These are phyloP conservation scores for Sinotaia quadrata DNA, from an alignment of 2,888 invertebrate genomes.

Conservation along the genomic window DNA sequence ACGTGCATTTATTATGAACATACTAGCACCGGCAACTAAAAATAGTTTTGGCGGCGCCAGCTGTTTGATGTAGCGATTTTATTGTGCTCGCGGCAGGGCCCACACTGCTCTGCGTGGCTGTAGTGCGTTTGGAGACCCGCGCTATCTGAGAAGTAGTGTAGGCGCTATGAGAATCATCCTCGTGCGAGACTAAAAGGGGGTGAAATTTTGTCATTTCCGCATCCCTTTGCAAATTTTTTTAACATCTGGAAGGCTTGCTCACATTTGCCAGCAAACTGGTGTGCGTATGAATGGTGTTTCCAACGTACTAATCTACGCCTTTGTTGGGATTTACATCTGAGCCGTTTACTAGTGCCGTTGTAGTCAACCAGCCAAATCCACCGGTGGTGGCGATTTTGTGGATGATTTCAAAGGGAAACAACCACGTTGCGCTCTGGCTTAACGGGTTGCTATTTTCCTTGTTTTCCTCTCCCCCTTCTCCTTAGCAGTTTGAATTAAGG, in stretches of 20 bases:
- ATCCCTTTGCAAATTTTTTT: slow-evolving; percentile 7
- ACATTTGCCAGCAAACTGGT: not conserved
- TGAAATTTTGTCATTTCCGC: slow-evolving; percentile 25
- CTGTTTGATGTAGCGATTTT: slow-evolving; percentile 24
- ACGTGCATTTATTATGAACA: slow-evolving; percentile 46
- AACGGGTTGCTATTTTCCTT: not conserved
- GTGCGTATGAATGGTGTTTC: not conserved
- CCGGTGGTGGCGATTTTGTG: not conserved
- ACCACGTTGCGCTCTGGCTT: slow-evolving; percentile 8
- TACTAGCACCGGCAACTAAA: slow-evolving; percentile 14
- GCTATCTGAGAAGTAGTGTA: slow-evolving; percentile 17
- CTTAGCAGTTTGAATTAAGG: no score
- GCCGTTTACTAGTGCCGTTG: no score
- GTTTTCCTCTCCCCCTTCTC: not conserved
- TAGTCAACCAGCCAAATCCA: no score
- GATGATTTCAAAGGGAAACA: slow-evolving; percentile 15
- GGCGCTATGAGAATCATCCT: slow-evolving; percentile 5
- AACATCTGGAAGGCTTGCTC: slow-evolving; percentile 4
- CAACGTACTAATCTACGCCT: no score
- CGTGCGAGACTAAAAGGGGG: not conserved
- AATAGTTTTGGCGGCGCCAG: slow-evolving; percentile 14
- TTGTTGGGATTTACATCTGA: no score
- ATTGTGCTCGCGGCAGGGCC: slow-evolving; percentile 23
- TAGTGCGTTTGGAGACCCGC: slow-evolving; percentile 15
- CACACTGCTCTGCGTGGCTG: not conserved